Conservation (phyloP, 2,888 invertebrate genomes). For the Lomographa bimaculata region DNA sequence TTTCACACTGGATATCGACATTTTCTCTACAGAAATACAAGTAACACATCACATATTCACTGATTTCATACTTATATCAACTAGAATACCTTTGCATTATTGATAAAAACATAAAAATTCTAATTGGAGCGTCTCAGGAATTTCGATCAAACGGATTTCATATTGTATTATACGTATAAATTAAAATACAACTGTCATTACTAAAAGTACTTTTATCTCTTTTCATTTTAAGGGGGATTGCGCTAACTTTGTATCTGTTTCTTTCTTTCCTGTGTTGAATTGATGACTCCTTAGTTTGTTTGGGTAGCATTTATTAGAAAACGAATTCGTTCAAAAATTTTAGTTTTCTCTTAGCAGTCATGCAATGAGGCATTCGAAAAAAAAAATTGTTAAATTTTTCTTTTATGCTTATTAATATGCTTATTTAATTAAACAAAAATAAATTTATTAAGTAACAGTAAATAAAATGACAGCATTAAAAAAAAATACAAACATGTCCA, state of each 20-base stretch:
- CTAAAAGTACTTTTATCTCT: constrained; percentile 32
- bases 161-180: constrained; percentile 44
- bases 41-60: constrained; percentile 14
- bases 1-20: constrained; percentile 36
- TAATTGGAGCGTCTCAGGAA: constrained; percentile 61
- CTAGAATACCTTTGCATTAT: constrained; percentile 61
- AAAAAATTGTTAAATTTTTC: no score
- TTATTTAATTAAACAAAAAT: no score
- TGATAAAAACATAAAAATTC: constrained; percentile 51
- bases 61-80: constrained; percentile 27
- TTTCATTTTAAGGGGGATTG: constrained; percentile 9
- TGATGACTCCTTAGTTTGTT: constrained; percentile 30
- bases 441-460: no score
- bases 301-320: constrained; percentile 27
- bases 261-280: constrained; percentile 13
- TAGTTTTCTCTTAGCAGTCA: no score
- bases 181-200: constrained; percentile 29
- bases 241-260: constrained; percentile 22
- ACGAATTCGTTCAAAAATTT: constrained; percentile 55
- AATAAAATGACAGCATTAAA: no score
- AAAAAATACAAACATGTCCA: no score
- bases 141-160: constrained; percentile 61
- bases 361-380: background rate
- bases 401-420: no score
- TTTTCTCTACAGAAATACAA: constrained; percentile 23